Evolutionary conservation across 2,113 vertebrate species (phyloP), one percentile per base, ranked within the genome.

Genomic region (Antigone vipio): DNA sequence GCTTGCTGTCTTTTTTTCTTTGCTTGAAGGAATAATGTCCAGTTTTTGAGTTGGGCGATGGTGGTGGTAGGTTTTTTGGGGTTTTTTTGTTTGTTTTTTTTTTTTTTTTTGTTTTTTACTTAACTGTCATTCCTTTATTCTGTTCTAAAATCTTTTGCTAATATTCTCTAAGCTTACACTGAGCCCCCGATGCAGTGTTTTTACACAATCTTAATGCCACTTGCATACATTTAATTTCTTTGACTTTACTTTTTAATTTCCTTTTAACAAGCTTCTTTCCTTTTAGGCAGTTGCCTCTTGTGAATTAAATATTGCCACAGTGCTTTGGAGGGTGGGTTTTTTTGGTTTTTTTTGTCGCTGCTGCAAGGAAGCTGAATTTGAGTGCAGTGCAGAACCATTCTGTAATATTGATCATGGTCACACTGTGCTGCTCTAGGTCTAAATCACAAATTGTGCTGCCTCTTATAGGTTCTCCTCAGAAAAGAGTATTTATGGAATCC

Each of bases 401-500:
- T 77, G n/a, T 92, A 78, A 67, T 74, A 89, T 67, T 86, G 91
- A 74, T 80, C 2, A 6, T 78, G 88, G 86, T 90, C 78, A 85
- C 78, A 59, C 55, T 71, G 38, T 83, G 76, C 79, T 95, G 50
- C 75, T 85, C 23, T 74, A 56, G 52, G 83, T 77, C 9, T 3
- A 86, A 91, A 84, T 95, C 76, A 87, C 47, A 86, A 86, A 74
- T 64, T 92, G n/a, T 75, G 64, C 91, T 95, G 64, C 64, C 32
- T 86, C 55, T 92, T 80, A 23, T 1, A 84, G 76, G 26, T 74
- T 95, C 38, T 93, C 22, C 35, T 90, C n/a, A 71, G 72, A 84
- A 89, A 89, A 88, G 64, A 16, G 15, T 93, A 91, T 93, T 96
- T 95, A 89, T 91, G 89, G 89, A 94, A 91, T 71, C 63, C 3